Conservation (phyloP, 2,888 invertebrate genomes). For the Drosophila glabriapex region DNA sequence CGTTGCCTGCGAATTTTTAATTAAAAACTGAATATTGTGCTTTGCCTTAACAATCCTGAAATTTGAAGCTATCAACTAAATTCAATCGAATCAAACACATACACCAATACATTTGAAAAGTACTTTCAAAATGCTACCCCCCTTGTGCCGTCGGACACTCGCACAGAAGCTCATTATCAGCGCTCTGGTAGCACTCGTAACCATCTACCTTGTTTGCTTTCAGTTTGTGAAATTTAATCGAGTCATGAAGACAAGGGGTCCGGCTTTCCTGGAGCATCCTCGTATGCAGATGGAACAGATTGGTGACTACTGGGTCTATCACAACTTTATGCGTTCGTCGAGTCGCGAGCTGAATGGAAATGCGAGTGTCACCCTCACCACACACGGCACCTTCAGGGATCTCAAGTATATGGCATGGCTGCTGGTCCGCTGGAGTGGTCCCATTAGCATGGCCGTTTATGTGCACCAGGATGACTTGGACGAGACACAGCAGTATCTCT, state of each 20-base stretch:
- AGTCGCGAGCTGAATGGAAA: slow-evolving; percentile 1
- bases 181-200: neutral
- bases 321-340: slow-evolving; percentile 31
- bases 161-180: slow-evolving; percentile 2
- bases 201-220: neutral
- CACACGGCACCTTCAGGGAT: slow-evolving; percentile 45
- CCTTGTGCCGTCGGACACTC: slow-evolving; percentile 4
- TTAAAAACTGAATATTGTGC: neutral
- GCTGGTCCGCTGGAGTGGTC: slow-evolving; percentile 40
- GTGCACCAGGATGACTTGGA: slow-evolving; percentile 27
- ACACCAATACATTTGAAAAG: neutral
- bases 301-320: slow-evolving; percentile 53
- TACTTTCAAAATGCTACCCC: slow-evolving; percentile 6
- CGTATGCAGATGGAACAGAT: slow-evolving; percentile 45
- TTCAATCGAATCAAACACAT: neutral
- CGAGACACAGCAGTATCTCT: slow-evolving; percentile 7
- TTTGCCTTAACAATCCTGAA: neutral
- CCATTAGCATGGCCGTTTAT: slow-evolving; percentile 49
- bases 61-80: neutral
- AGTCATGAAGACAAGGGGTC: neutral
- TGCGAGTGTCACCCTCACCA: slow-evolving; percentile 43
- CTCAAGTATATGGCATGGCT: slow-evolving; percentile 36
- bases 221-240: neutral
- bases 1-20: neutral
- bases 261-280: neutral